Evolutionary conservation across 2,113 vertebrate genomes (phyloP), one percentile per base, ranked within the genome.

Genomic region (Semnopithecus entellus): DNA sequence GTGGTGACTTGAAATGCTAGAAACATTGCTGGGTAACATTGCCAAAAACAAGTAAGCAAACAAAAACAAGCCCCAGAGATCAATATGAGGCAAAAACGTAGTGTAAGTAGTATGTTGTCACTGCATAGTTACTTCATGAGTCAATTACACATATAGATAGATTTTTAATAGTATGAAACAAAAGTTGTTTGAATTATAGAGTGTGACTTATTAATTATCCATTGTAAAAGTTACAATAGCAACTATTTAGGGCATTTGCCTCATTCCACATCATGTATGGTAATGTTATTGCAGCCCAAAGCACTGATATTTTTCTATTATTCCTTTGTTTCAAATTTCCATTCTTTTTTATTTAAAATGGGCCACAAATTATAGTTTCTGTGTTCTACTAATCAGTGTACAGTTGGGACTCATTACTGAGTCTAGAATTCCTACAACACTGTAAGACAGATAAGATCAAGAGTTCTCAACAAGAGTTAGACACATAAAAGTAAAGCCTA

Each of bases 221-320:
- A 96, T 92, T 96, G 76, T 96, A 75, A 95, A 96, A 50, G 9
- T 23, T 57, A 83, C 43, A 90, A 90, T 88, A 79, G 78, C 48
- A 79, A 38, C 40, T 95, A 75, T 96, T 88, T 81, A 73, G 16
- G 57, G 25, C 70, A 59, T 59, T 93, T 92, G 61, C 17, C 50
- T 96, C 50, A 50, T 85, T 92, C 27, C 59, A 72, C 50, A 59
- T 45, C 61, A 84, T 95, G n/a, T 70, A 6, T n/a, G 50, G 2
- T 95, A 76, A 83, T 89, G 14, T 17, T 93, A 40, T 68, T 64
- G 14, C 12, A 91, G 32, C 2, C 27, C 7, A 48, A 6, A 59
- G 25, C 23, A 45, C 23, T 85, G 70, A 32, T 32, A 80, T 57
- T 93, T 96, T 13, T 97, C 27, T 50, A 6, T 93, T 95, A 43